These are phyloP conservation scores for Caenorhabditis macrosperma DNA, from an alignment of 2,888 invertebrate genomes.

Conservation along the genomic window DNA sequence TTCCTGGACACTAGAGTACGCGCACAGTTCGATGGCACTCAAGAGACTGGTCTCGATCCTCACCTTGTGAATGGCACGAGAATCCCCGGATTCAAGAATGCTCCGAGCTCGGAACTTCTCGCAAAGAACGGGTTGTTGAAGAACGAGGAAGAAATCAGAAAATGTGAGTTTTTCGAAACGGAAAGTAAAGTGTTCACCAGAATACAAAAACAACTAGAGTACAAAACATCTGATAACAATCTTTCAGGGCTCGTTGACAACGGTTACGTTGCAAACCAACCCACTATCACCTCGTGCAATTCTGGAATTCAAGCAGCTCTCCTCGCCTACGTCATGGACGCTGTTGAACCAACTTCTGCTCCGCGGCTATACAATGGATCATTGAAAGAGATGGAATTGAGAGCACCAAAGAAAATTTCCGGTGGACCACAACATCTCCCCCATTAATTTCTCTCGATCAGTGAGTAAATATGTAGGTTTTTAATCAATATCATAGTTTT, in stretches of 20 bases:
- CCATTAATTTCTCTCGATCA: constrained; percentile 2
- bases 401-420: constrained; percentile 74
- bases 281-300: constrained; percentile 67
- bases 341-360: constrained; percentile 31
- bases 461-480: constrained; percentile 11
- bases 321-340: constrained; percentile 66
- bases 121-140: constrained; percentile 60
- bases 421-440: constrained; percentile 70
- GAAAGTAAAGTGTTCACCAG: too few relatives aligned
- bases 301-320: constrained; percentile 68
- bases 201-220: too few relatives aligned
- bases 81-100: constrained; percentile 71
- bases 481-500: background rate
- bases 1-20: constrained; percentile 74
- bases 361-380: constrained; percentile 71
- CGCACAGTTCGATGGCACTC: constrained; percentile 75
- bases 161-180: too few relatives aligned
- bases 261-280: constrained; percentile 44
- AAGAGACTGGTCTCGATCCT: constrained; percentile 70
- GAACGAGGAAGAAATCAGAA: constrained; percentile 50
- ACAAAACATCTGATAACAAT: too few relatives aligned
- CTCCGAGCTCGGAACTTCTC: constrained; percentile 66
- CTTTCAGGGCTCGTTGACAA: constrained; percentile 53
- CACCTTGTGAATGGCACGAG: constrained; percentile 68
- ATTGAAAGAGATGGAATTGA: constrained; percentile 74